A percentile compares a stretch with the other conserved stretches of the same genome.
phyloP scores from a whole-genome alignment of 2,888 invertebrate genomes.

The Dolichopus griseipennis region DNA sequence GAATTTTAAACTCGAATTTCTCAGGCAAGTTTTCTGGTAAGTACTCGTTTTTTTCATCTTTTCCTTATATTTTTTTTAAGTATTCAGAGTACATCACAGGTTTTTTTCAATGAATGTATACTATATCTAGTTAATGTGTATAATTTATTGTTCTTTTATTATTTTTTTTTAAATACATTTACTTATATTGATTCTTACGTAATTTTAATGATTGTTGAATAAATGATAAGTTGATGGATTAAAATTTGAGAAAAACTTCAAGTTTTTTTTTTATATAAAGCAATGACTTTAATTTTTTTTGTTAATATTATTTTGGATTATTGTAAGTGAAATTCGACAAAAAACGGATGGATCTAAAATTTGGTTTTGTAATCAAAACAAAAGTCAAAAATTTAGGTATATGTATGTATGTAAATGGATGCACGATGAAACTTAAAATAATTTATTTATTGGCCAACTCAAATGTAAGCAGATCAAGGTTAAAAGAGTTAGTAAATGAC shows the following conservation, averaged over 20 bases:
- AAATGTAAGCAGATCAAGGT: background rate
- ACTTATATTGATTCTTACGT: background rate
- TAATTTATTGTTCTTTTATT: no score
- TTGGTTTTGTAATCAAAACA: background rate
- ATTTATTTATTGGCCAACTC: background rate
- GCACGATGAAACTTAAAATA: background rate
- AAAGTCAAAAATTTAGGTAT: background rate
- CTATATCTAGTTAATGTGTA: no score
- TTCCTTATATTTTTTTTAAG: no score
- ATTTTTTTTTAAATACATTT: no score
- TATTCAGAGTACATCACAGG: no score
- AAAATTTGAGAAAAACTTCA: background rate
- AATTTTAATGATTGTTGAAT: background rate
- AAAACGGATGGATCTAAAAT: background rate
- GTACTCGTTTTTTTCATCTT: no score
- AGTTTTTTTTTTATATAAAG: background rate
- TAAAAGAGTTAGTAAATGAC: background rate
- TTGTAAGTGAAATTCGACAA: background rate
- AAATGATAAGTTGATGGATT: background rate
- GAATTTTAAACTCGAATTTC: no score
- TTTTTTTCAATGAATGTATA: no score
- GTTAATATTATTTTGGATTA: background rate
- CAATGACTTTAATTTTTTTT: background rate
- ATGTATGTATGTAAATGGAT: no score
- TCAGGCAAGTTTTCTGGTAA: no score